Conservation (phyloP, 2,888 invertebrate species). For the Athetis lepigone region DNA sequence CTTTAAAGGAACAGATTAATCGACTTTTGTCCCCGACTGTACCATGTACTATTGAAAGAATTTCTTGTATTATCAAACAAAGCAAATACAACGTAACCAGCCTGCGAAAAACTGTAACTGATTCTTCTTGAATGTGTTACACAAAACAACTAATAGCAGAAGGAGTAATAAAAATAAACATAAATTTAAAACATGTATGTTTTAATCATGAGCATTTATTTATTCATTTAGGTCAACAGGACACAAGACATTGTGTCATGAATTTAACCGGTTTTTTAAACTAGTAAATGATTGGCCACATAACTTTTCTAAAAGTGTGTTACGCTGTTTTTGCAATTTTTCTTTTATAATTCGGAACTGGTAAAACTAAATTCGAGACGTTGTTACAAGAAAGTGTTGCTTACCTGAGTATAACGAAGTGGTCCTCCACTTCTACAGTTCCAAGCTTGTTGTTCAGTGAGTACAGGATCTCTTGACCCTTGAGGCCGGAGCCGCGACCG, state of each 20-base stretch:
- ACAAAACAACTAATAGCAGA: slow-evolving; percentile 29
- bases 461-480: slow-evolving; percentile 95
- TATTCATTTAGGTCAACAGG: slow-evolving; percentile 44
- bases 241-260: slow-evolving; percentile 4
- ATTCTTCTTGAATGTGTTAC: slow-evolving; percentile 20
- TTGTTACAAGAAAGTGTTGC: too few relatives aligned
- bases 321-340: too few relatives aligned
- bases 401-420: slow-evolving; percentile 92
- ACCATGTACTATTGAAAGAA: not conserved
- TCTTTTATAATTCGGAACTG: too few relatives aligned
- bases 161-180: slow-evolving; percentile 17
- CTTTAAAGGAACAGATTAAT: too few relatives aligned
- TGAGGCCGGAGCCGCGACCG: slow-evolving; percentile 95
- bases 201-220: slow-evolving; percentile 12
- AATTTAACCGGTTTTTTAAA: slow-evolving; percentile 13
- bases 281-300: too few relatives aligned
- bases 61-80: slow-evolving; percentile 23
- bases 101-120: slow-evolving; percentile 1
- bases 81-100: not conserved
- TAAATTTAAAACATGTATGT: not conserved
- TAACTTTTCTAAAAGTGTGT: too few relatives aligned
- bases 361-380: too few relatives aligned
- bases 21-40: not conserved
- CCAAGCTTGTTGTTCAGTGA: slow-evolving; percentile 95
- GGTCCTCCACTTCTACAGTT: slow-evolving; percentile 96